A percentile compares a stretch with the other conserved stretches of the same genome.
phyloP scores from a whole-genome alignment of 2,797 vertebrate species.

The Acanthornis magna region DNA sequence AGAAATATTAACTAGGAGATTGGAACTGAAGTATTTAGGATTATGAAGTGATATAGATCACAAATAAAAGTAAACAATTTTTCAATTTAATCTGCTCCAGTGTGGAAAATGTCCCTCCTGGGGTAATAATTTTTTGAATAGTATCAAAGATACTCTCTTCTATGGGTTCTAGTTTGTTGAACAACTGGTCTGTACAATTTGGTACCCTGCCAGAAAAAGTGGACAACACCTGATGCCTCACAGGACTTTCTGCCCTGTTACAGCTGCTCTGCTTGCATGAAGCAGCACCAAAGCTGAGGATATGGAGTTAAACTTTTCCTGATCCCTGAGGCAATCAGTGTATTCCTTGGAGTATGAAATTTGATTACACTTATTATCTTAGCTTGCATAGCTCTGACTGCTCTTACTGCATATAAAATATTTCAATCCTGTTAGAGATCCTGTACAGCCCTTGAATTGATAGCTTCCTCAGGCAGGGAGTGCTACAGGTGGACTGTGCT shows the following conservation, averaged over 20 bases:
- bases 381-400: slow-evolving; percentile 44
- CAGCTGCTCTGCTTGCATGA: background rate
- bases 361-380: slow-evolving; percentile 64
- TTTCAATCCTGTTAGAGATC: slow-evolving; percentile 16
- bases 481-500: background rate
- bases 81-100: background rate
- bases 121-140: background rate
- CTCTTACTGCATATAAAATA: slow-evolving; percentile 41
- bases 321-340: slow-evolving; percentile 54
- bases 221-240: background rate
- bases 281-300: background rate
- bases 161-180: background rate
- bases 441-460: background rate
- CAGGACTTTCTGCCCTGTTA: background rate
- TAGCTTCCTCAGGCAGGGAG: background rate
- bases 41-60: background rate
- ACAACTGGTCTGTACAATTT: background rate
- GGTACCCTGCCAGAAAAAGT: background rate
- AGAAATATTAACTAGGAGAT: background rate
- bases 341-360: slow-evolving; percentile 64
- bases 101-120: background rate
- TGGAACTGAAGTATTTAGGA: background rate
- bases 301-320: background rate
- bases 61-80: background rate
- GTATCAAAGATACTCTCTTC: background rate